These are phyloP conservation scores for Anarrhichthys ocellatus DNA, from an alignment of 2,113 vertebrate species.

Conservation along the genomic window DNA sequence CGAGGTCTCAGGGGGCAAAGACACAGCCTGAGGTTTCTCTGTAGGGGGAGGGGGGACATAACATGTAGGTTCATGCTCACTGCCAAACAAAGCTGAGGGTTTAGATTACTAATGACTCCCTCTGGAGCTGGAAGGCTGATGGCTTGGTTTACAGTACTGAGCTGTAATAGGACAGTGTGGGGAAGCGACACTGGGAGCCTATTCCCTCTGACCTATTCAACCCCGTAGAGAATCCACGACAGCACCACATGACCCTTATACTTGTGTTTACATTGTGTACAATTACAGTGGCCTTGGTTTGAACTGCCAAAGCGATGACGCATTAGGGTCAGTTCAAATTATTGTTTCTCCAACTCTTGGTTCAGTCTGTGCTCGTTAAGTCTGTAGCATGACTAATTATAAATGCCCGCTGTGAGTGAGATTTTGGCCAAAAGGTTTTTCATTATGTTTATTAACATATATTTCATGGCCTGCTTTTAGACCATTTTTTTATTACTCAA, in stretches of 20 bases:
- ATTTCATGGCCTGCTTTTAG: background rate
- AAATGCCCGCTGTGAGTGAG: background rate
- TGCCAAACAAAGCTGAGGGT: constrained; percentile 21
- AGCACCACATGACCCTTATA: background rate
- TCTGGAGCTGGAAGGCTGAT: constrained; percentile 25
- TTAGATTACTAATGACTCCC: constrained; percentile 54
- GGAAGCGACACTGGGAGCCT: constrained; percentile 1
- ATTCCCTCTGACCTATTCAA: constrained; percentile 33
- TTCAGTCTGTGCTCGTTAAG: background rate
- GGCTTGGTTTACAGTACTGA: constrained; percentile 47
- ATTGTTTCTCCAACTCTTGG: background rate
- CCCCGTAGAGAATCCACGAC: constrained; percentile 3
- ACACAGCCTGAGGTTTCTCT: constrained; percentile 77
- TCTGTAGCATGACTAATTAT: background rate
- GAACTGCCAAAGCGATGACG: background rate
- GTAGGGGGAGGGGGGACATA: constrained; percentile 39
- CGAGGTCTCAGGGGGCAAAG: constrained; percentile 35
- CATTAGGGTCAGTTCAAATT: background rate
- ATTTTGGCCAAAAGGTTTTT: background rate
- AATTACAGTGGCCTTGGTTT: background rate
- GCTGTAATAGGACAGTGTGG: constrained; percentile 18
- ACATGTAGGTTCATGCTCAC: constrained; percentile 20
- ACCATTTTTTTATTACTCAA: background rate
- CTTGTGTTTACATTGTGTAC: background rate
- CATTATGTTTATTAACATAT: background rate